phyloP scores from a whole-genome alignment of 2,797 vertebrate species.

The Pseudochirops cupreus region DNA sequence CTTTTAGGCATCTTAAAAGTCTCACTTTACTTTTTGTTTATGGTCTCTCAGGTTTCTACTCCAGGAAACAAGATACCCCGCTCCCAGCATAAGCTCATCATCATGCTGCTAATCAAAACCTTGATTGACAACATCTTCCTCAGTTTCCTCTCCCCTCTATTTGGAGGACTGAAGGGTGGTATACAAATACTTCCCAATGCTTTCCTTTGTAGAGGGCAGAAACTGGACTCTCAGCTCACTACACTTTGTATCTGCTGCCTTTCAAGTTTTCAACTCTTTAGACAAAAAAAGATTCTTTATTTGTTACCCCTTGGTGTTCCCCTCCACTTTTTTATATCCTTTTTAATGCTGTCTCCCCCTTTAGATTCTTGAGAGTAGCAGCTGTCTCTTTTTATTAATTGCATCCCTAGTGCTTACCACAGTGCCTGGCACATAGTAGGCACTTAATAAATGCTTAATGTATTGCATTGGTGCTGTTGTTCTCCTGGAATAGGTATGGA shows the following conservation, averaged over 20 bases:
- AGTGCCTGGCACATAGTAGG: too few species aligned
- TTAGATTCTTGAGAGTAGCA: not conserved
- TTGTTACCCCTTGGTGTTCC: not conserved
- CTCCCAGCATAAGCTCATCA: not conserved
- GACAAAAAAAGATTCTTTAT: not conserved
- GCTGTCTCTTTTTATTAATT: not conserved
- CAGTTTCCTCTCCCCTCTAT: not conserved
- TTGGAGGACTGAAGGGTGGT: not conserved
- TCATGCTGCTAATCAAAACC: not conserved
- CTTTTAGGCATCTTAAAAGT: not conserved
- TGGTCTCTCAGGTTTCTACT: not conserved
- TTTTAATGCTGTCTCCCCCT: not conserved
- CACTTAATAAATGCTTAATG: not conserved
- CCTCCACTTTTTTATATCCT: not conserved
- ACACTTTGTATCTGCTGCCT: not conserved
- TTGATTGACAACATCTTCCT: not conserved
- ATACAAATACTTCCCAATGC: not conserved
- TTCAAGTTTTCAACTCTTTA: not conserved
- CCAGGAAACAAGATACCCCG: not conserved
- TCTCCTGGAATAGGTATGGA: not conserved
- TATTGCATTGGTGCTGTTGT: not conserved
- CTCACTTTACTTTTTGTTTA: not conserved
- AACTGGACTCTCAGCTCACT: not conserved
- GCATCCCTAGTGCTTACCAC: too few species aligned
- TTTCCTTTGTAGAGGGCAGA: not conserved